Percentiles rank a stretch among this genome's conserved stretches.
These are phyloP conservation scores for Ectemnius cavifrons DNA, from an alignment of 2,888 invertebrate species.

Conservation along the genomic window DNA sequence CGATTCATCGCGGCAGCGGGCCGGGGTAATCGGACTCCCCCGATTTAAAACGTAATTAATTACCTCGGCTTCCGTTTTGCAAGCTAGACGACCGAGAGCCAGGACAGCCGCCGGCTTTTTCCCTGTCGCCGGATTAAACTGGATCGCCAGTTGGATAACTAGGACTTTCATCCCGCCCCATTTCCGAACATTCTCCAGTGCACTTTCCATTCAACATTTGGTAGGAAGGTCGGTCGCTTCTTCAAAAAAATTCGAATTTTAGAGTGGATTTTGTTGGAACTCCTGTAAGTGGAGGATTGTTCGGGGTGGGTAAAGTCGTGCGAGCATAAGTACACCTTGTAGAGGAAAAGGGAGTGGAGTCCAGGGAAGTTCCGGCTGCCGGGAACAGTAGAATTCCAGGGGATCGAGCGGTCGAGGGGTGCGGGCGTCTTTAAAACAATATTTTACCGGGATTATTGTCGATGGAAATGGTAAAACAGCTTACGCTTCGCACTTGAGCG, in stretches of 20 bases:
- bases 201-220: too few species aligned
- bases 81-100: background rate
- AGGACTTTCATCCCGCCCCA: slow-evolving; percentile 2
- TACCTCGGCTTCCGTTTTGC: background rate
- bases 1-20: background rate
- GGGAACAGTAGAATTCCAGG: background rate
- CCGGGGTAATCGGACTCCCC: too few species aligned
- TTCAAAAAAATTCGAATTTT: too few species aligned
- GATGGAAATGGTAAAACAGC: slow-evolving; percentile 70
- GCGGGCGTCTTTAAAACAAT: slow-evolving; percentile 69
- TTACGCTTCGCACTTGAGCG: slow-evolving; percentile 68
- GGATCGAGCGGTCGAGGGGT: slow-evolving; percentile 9
- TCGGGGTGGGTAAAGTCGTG: too few species aligned
- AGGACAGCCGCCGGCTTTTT: background rate
- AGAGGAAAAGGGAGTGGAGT: background rate
- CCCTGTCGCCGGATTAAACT: background rate
- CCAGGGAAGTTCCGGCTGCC: background rate
- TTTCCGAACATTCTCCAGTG: too few species aligned
- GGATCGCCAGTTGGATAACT: background rate
- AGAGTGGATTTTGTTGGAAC: too few species aligned
- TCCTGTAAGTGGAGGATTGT: too few species aligned
- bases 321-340: too few species aligned
- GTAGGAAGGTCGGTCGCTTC: too few species aligned
- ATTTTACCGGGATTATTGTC: slow-evolving; percentile 72
- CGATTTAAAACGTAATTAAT: slow-evolving; percentile 10